A percentile compares a stretch with the other conserved stretches of the same genome.
Conservation (phyloP, 2,797 vertebrate genomes). For the Acanthiza pusilla region DNA sequence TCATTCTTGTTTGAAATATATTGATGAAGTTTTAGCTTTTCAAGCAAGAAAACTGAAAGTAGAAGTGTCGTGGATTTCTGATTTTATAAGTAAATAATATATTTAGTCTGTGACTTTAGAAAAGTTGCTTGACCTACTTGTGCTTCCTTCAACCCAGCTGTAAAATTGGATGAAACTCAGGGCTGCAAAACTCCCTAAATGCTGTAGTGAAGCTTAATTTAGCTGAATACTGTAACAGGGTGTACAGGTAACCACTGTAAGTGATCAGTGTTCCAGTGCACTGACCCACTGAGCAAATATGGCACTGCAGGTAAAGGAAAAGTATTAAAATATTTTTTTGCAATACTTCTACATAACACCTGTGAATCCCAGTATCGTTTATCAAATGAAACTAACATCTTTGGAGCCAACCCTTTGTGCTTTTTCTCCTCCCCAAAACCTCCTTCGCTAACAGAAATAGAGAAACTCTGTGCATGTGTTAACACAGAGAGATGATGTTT, state of each 20-base stretch:
- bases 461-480: fast-evolving
- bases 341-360: neutral
- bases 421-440: neutral
- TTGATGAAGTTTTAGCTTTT: neutral
- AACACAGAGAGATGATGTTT: neutral
- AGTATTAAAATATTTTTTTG: neutral
- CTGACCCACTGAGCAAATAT: neutral
- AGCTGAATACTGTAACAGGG: neutral
- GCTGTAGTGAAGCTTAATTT: neutral
- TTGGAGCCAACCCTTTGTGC: neutral
- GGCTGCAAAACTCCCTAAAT: neutral
- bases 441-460: neutral
- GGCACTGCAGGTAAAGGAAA: neutral
- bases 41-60: neutral
- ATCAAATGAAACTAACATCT: neutral
- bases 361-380: neutral
- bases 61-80: neutral
- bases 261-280: neutral
- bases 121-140: neutral
- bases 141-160: neutral
- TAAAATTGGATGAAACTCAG: neutral
- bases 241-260: neutral
- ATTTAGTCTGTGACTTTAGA: neutral
- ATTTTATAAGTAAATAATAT: neutral
- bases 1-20: neutral